Percentiles rank a stretch among this genome's conserved stretches.
Conservation (phyloP, 2,888 invertebrate species). For the Zygogramma bicolorata region DNA sequence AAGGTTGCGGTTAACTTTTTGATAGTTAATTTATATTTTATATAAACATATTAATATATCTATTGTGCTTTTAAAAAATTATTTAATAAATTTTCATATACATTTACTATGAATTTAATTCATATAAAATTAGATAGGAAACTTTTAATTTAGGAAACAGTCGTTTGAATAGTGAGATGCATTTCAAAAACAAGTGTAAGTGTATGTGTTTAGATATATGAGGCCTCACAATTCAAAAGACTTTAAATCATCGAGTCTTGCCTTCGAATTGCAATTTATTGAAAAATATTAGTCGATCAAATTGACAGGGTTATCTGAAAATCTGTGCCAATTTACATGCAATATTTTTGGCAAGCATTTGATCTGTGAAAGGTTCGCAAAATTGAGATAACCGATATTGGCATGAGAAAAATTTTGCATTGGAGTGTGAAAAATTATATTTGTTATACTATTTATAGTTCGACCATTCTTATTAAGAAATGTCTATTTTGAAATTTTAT, state of each 20-base stretch:
- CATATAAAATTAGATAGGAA: constrained; percentile 42
- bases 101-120: constrained; percentile 49
- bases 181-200: background rate
- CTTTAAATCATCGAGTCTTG: background rate
- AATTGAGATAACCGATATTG: constrained; percentile 5
- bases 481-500: constrained; percentile 6
- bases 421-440: constrained; percentile 15
- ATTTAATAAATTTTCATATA: constrained; percentile 52
- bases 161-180: background rate
- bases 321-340: constrained; percentile 36
- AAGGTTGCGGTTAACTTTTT: constrained; percentile 58
- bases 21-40: constrained; percentile 55
- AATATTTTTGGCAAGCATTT: constrained; percentile 26
- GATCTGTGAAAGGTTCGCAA: constrained; percentile 18
- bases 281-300: background rate
- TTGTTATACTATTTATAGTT: background rate
- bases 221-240: constrained; percentile 7
- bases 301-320: background rate
- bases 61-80: constrained; percentile 52
- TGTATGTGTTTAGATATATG: no score
- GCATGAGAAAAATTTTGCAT: background rate
- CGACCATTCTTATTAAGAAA: background rate
- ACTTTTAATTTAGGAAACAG: background rate
- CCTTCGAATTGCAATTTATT: constrained; percentile 2
- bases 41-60: constrained; percentile 52